Conservation (phyloP, 2,797 vertebrate genomes). For the Argyrosomus regius region DNA sequence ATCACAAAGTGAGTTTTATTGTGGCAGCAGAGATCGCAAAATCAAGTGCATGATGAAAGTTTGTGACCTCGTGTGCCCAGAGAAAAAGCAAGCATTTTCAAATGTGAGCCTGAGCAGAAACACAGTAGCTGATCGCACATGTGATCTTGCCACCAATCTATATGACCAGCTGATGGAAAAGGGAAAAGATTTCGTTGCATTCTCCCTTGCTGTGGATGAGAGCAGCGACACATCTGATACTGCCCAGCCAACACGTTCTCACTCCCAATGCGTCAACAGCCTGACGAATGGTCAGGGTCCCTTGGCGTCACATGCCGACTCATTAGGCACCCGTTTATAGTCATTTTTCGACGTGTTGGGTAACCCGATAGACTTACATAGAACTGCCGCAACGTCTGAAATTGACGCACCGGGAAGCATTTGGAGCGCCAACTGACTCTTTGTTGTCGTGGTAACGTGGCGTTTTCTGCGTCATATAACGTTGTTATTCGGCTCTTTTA, state of each 20-base stretch:
- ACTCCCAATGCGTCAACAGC: too few species aligned
- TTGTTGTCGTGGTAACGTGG: too few species aligned
- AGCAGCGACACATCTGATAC: slow-evolving; percentile 5
- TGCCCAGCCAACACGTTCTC: not conserved
- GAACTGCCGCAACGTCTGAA: too few species aligned
- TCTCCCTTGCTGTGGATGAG: slow-evolving; percentile 19
- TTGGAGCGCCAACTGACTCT: too few species aligned
- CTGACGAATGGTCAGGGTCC: too few species aligned
- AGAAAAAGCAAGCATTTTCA: slow-evolving; percentile 18
- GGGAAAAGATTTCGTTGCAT: slow-evolving; percentile 13
- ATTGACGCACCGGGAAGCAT: too few species aligned
- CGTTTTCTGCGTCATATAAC: too few species aligned
- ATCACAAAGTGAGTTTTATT: slow-evolving; percentile 25
- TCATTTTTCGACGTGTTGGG: too few species aligned
- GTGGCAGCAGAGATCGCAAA: slow-evolving; percentile 14
- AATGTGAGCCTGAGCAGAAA: slow-evolving; percentile 21
- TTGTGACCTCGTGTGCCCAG: slow-evolving; percentile 13
- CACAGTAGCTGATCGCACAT: not conserved
- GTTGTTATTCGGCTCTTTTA: too few species aligned
- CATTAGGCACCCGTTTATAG: too few species aligned
- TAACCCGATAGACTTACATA: too few species aligned
- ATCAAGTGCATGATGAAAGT: slow-evolving; percentile 23
- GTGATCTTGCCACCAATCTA: slow-evolving; percentile 13
- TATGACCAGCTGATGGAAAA: not conserved
- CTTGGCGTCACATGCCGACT: too few species aligned